These are phyloP conservation scores for Pecten maximus DNA, from an alignment of 2,888 invertebrate species.

Conservation along the genomic window DNA sequence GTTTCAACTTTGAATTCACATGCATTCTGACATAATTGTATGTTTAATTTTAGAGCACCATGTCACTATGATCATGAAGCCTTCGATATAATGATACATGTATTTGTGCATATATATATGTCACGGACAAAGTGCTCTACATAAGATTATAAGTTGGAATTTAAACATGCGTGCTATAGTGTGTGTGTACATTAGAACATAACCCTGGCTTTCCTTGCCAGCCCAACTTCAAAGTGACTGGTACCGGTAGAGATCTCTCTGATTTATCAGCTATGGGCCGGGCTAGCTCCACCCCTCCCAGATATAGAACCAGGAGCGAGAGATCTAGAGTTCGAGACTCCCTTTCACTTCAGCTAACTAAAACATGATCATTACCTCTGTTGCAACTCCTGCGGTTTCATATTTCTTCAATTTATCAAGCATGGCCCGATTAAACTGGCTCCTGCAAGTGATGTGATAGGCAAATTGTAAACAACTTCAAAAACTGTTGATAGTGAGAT, in stretches of 20 bases:
- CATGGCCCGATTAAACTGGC: slow-evolving; percentile 17
- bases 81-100: too few species aligned
- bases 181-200: background rate
- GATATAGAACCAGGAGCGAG: background rate
- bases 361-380: background rate
- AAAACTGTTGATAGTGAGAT: slow-evolving; percentile 16
- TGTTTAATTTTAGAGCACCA: background rate
- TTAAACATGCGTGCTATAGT: background rate
- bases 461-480: slow-evolving; percentile 29
- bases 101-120: background rate
- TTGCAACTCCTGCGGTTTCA: background rate
- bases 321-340: background rate
- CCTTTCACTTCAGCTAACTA: slow-evolving; percentile 11
- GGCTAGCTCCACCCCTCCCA: background rate
- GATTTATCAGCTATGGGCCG: background rate
- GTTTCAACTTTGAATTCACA: too few species aligned
- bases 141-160: background rate
- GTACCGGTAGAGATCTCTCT: background rate
- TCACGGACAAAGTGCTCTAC: background rate
- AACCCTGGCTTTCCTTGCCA: background rate
- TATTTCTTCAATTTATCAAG: slow-evolving; percentile 15
- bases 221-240: background rate
- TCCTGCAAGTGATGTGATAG: background rate
- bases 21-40: too few species aligned
- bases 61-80: too few species aligned